phyloP scores from a whole-genome alignment of 2,888 invertebrate genomes.

The Eupithecia exiguata region DNA sequence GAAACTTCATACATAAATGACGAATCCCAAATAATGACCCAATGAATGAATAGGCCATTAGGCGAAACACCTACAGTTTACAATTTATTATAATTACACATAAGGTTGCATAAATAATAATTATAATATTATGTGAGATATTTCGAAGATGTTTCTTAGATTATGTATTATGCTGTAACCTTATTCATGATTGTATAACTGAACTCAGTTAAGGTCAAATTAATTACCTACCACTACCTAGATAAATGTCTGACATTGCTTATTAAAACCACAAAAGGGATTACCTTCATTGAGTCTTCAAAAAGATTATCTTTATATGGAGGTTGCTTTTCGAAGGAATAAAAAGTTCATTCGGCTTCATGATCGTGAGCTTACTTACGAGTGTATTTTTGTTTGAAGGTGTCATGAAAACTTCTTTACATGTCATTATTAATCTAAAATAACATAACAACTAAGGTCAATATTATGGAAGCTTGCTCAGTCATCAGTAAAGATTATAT shows the following conservation, averaged over 20 bases:
- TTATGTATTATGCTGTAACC: conserved; percentile 8
- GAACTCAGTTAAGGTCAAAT: conserved; percentile 1
- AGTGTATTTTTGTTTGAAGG: background rate
- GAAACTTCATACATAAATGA: conserved; percentile 7
- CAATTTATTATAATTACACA: conserved; percentile 8
- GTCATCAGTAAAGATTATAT: too few species aligned
- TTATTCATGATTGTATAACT: conserved; percentile 9
- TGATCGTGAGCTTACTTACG: background rate
- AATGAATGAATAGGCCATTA: conserved; percentile 8
- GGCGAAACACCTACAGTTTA: background rate
- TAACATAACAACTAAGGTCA: too few species aligned
- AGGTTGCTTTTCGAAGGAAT: background rate
- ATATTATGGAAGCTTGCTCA: too few species aligned
- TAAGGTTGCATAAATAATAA: conserved; percentile 2
- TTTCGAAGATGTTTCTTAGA: conserved; percentile 5
- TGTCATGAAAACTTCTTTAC: background rate
- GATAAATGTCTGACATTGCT: conserved; percentile 1
- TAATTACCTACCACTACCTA: background rate
- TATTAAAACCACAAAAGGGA: conserved; percentile 1
- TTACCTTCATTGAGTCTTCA: conserved; percentile 3
- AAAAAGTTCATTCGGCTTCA: background rate
- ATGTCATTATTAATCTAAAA: background rate
- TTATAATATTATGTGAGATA: background rate
- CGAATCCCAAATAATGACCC: background rate
- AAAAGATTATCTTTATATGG: background rate